Evolutionary conservation across 2,888 invertebrate species (phyloP).

Genomic region (Diadromus collaris): DNA sequence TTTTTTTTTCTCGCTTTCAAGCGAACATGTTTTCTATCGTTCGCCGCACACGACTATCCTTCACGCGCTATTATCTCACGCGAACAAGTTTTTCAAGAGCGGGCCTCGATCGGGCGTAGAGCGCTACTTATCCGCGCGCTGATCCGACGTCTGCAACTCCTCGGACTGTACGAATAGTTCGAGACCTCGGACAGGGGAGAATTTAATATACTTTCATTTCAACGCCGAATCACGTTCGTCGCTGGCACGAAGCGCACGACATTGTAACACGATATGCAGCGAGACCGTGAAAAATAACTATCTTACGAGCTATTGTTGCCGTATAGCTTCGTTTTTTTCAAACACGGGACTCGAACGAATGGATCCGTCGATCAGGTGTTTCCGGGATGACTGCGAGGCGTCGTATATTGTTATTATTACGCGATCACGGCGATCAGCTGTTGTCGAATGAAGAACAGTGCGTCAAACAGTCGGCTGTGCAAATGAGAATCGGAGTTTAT

Average conservation of each 20-base stretch:
- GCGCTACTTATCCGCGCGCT: not conserved
- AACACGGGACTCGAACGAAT: not conserved
- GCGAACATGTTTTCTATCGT: conserved; percentile 8
- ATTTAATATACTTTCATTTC: not conserved
- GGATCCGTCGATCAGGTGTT: conserved; percentile 42
- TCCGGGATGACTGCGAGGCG: not conserved
- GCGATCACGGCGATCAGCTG: conserved; percentile 25
- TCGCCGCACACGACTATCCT: not conserved
- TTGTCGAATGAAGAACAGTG: conserved; percentile 17
- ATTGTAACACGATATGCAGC: not conserved
- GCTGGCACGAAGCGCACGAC: not conserved
- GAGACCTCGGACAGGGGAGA: not conserved
- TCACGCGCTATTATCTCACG: not conserved
- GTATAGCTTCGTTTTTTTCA: not conserved
- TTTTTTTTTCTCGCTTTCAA: conserved; percentile 5
- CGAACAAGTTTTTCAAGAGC: conserved; percentile 1
- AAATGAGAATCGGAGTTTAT: conserved; percentile 10
- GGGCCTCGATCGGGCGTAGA: not conserved
- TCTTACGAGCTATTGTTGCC: not conserved
- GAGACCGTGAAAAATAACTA: not conserved
- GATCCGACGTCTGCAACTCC: not conserved
- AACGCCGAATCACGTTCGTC: not conserved
- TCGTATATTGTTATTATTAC: conserved; percentile 38
- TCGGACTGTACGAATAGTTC: not conserved
- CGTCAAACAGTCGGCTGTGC: conserved; percentile 19